Evolutionary conservation across 2,888 invertebrate species (phyloP).

Genomic region (Phymatocera aterrima): DNA sequence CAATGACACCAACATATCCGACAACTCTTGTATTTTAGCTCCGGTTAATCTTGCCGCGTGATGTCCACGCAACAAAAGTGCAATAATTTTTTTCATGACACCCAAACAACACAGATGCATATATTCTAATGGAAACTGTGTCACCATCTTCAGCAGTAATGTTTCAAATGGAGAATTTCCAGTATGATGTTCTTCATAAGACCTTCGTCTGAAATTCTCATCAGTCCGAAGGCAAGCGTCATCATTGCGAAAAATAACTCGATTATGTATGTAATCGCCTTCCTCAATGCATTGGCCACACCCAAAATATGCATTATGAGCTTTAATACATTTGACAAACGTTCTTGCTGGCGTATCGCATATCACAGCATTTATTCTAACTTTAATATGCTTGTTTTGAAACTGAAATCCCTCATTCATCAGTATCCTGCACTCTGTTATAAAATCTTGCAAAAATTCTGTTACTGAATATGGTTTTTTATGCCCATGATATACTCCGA

Average conservation of each 20-base stretch:
- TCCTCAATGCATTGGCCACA: slow-evolving; percentile 56
- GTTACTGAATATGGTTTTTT: too few relatives aligned
- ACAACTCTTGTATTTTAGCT: slow-evolving; percentile 19
- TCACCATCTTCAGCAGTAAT: slow-evolving; percentile 53
- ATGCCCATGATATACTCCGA: too few relatives aligned
- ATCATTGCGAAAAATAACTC: slow-evolving; percentile 50
- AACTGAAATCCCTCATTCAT: too few relatives aligned
- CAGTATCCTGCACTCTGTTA: too few relatives aligned
- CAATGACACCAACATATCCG: too few relatives aligned
- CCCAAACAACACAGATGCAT: slow-evolving; percentile 57
- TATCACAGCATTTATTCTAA: too few relatives aligned
- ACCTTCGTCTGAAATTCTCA: slow-evolving; percentile 49
- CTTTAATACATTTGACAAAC: slow-evolving; percentile 54
- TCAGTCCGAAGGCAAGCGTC: slow-evolving; percentile 52
- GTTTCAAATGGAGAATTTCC: slow-evolving; percentile 50
- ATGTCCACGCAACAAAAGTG: slow-evolving; percentile 52
- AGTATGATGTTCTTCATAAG: slow-evolving; percentile 54
- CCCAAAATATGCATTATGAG: slow-evolving; percentile 55
- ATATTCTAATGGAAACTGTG: slow-evolving; percentile 54
- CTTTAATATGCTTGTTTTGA: too few relatives aligned
- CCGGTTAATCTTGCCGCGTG: background rate
- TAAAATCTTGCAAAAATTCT: too few relatives aligned
- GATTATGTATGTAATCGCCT: slow-evolving; percentile 52
- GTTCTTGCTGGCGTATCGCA: slow-evolving; percentile 58
- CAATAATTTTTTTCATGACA: slow-evolving; percentile 54